Base-by-base conservation (phyloP, 2,113 vertebrate species). In the Connochaetes taurinus region DNA sequence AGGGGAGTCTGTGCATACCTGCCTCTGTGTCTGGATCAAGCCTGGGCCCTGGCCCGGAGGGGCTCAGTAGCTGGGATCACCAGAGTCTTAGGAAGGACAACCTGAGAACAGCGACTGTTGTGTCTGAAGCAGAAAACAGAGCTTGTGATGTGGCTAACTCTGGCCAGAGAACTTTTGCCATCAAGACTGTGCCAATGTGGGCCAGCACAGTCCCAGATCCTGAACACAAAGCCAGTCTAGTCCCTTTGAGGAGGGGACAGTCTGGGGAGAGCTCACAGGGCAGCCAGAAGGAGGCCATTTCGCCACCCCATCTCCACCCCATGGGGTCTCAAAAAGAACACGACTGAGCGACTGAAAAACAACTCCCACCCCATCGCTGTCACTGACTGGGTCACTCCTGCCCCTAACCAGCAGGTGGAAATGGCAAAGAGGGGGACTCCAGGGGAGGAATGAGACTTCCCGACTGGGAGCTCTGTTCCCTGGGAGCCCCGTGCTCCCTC, bases 1-100 rank as follows among this genome's bases (percentile, higher is more conserved):
- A 0, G 10, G 25, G 55, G 53, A 23, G 6, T 7, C 50, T 47
- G 2, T 50, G 29, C 14, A 3, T 0, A 27, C 17, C 7, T 45
- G 21, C 7, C 15, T 23, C 10, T 21, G 27, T 14, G 45, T 87
- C 52, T 52, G 29, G 33, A 60, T 78, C 8, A 57, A 80, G 55
- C 58, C 86, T 23, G 33, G 74, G 43, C 31, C 58, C 45, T 40
- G 15, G 81, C 83, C 83, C 89, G 31, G 40, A 33, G 3, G 8
- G 5, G 11, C n/a, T 85, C 64, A 36, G 33, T 3, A 80, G 60
- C 27, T 4, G 7, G 81, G 45, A 57, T 92, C 90, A 27, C 87
- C 78, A 83, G 80, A 87, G 60, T 33, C 40, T 80, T 53, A 50
- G 50, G 36, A 96, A 21, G 5, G 47, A 23, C 33, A 27, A 45